Conservation (phyloP, 1,140 invertebrate genomes). For the Chionoecetes opilio region DNA sequence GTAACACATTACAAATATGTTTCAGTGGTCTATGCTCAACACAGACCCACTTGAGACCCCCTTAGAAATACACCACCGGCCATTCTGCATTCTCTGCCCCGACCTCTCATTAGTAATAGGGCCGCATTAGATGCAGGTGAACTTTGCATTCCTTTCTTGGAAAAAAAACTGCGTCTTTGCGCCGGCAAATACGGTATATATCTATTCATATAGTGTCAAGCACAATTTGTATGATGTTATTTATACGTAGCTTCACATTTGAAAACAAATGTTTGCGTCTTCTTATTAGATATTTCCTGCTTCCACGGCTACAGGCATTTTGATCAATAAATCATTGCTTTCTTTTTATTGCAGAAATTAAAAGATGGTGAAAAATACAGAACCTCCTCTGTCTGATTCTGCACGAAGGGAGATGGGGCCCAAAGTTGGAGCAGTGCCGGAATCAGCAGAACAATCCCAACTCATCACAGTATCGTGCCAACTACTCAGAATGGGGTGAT, state of each 20-base stretch:
- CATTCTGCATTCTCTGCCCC: too few relatives aligned
- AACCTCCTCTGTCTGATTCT: constrained; percentile 88
- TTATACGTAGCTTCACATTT: neutral
- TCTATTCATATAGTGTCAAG: neutral
- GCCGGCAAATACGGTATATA: neutral
- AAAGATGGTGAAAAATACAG: constrained; percentile 75
- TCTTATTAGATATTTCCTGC: too few relatives aligned
- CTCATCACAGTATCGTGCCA: constrained; percentile 79
- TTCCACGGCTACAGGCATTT: too few relatives aligned
- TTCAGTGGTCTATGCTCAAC: too few relatives aligned
- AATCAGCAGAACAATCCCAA: constrained; percentile 98
- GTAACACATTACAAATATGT: too few relatives aligned
- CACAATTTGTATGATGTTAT: neutral
- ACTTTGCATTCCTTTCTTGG: too few relatives aligned
- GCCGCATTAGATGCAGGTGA: too few relatives aligned
- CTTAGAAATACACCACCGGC: too few relatives aligned
- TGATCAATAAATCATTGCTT: neutral
- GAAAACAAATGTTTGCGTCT: too few relatives aligned
- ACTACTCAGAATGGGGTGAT: constrained; percentile 75
- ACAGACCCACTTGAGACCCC: too few relatives aligned
- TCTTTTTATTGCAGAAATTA: constrained; percentile 57
- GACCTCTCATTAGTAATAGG: too few relatives aligned
- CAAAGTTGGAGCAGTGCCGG: constrained; percentile 94
- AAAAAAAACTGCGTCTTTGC: too few relatives aligned
- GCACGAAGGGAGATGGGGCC: constrained; percentile 89